Evolutionary conservation across 1,140 invertebrate genomes (phyloP).

Genomic region (Oppia nitens): DNA sequence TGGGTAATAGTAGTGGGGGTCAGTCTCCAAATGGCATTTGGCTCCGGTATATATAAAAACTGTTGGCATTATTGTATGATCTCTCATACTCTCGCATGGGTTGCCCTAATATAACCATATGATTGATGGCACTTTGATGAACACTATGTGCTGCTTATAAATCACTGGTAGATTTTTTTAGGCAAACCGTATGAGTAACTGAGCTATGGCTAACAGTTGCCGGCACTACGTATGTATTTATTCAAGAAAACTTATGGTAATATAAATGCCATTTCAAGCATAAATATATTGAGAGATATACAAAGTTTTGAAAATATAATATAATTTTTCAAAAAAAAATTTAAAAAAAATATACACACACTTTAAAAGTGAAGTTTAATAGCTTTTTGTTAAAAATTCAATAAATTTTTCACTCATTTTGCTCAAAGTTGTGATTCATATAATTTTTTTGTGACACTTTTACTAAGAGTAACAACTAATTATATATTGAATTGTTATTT

Average conservation of each 20-base stretch:
- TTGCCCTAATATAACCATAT: not conserved
- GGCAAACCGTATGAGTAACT: not conserved
- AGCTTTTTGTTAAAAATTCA: not conserved
- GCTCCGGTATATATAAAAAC: too few relatives aligned
- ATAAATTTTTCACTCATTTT: too few relatives aligned
- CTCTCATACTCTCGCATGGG: not conserved
- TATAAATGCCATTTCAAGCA: not conserved
- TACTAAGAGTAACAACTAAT: not conserved
- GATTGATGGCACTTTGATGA: constrained; percentile 5
- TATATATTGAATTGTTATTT: not conserved
- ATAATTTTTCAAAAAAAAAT: too few relatives aligned
- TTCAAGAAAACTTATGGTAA: too few relatives aligned
- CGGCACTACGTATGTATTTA: too few relatives aligned
- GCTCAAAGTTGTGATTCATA: not conserved
- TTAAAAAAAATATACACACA: not conserved
- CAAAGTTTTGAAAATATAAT: too few relatives aligned
- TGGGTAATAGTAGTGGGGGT: too few relatives aligned
- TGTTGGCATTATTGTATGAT: not conserved
- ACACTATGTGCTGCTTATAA: not conserved
- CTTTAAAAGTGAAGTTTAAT: not conserved
- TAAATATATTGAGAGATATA: too few relatives aligned
- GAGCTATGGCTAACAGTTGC: not conserved
- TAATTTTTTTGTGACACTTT: not conserved
- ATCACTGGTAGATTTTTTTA: not conserved
- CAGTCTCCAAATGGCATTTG: too few relatives aligned